A percentile compares a stretch with the other conserved stretches of the same genome.
phyloP scores from a whole-genome alignment of 2,113 vertebrate species.

The Urocynchramus pylzowi region DNA sequence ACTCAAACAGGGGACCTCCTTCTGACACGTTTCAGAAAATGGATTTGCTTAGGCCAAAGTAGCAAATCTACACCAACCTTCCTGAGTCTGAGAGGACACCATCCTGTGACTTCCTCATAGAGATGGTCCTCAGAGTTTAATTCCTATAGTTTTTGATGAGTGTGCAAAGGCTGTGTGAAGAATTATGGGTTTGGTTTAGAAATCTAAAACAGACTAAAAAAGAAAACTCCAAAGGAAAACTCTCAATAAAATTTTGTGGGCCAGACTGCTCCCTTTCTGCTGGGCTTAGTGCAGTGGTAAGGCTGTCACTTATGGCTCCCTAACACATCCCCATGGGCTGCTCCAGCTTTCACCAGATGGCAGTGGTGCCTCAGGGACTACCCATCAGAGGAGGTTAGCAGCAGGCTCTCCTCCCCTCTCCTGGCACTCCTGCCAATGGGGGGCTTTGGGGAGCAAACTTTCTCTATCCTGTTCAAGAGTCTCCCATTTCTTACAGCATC shows the following conservation, averaged over 20 bases:
- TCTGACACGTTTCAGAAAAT: neutral
- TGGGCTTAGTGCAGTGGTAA: neutral
- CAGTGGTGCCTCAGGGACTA: conserved; percentile 64
- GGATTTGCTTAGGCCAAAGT: neutral
- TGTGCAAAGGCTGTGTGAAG: neutral
- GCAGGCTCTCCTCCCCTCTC: conserved; percentile 28
- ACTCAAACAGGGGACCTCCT: neutral
- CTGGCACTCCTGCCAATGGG: neutral
- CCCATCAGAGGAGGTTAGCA: conserved; percentile 16
- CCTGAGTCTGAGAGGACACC: neutral
- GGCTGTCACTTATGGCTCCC: conserved; percentile 14
- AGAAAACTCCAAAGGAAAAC: neutral
- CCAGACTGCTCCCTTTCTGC: neutral
- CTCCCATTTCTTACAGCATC: neutral
- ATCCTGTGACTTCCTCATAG: neutral
- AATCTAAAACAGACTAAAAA: neutral
- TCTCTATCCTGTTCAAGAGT: neutral
- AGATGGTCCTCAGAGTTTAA: neutral
- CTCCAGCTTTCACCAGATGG: conserved; percentile 62
- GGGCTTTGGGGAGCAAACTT: neutral
- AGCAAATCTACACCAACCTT: neutral
- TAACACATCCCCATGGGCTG: conserved; percentile 6
- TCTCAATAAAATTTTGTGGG: neutral
- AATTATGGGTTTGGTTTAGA: neutral
- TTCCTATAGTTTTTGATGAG: neutral